Conservation (phyloP, 2,113 vertebrate species). For the Vulpes vulpes region DNA sequence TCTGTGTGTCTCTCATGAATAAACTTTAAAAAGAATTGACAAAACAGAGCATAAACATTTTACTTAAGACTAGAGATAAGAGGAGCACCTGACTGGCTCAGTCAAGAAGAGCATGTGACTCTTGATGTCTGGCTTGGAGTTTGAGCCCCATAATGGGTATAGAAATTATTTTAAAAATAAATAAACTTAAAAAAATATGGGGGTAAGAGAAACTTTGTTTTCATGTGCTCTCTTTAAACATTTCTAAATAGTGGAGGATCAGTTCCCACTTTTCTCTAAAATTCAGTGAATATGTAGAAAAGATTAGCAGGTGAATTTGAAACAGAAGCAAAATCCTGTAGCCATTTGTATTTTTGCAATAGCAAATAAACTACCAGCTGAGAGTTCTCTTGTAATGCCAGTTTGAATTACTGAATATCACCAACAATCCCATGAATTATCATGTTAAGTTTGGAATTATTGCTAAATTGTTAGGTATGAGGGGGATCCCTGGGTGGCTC, state of each 20-base stretch:
- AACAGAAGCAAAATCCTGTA: neutral
- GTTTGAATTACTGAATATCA: neutral
- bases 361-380: neutral
- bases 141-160: neutral
- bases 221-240: neutral
- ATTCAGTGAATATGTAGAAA: neutral
- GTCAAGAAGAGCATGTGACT: neutral
- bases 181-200: neutral
- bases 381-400: neutral
- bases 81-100: neutral
- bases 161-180: neutral
- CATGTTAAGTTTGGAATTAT: neutral
- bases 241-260: neutral
- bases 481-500: too few relatives aligned
- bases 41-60: neutral
- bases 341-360: neutral
- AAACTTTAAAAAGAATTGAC: neutral
- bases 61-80: neutral
- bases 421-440: neutral
- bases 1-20: too few relatives aligned
- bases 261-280: neutral
- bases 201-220: neutral
- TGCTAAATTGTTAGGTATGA: neutral
- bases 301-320: constrained; percentile 1
- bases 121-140: neutral